phyloP scores from a whole-genome alignment of 2,797 vertebrate genomes.

The Periparus ater region DNA sequence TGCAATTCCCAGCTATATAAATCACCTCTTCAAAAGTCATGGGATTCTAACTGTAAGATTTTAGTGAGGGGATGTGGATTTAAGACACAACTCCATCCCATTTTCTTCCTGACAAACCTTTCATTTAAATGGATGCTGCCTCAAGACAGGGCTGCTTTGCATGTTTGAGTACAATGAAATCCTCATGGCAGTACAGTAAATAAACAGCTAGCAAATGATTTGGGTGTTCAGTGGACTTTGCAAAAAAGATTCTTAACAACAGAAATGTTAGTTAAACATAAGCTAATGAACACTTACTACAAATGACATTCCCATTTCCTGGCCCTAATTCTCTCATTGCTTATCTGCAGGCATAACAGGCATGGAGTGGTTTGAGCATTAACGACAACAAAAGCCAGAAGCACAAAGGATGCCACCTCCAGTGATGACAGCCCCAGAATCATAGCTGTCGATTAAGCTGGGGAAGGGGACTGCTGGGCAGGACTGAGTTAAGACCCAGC shows the following conservation, averaged over 20 bases:
- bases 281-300: slow-evolving; percentile 2
- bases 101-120: neutral
- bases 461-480: neutral
- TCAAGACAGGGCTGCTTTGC: neutral
- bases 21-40: neutral
- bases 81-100: neutral
- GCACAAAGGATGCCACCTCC: neutral
- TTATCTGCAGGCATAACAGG: neutral
- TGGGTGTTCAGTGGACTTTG: neutral
- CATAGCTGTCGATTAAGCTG: fast-evolving
- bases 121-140: neutral
- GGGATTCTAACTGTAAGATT: neutral
- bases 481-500: neutral
- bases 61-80: neutral
- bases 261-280: slow-evolving; percentile 35
- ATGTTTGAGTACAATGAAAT: neutral
- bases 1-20: neutral
- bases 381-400: neutral
- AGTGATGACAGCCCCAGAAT: neutral
- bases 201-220: neutral
- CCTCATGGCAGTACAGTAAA: neutral
- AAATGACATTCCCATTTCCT: slow-evolving; percentile 12
- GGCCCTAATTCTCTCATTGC: slow-evolving; percentile 22
- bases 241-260: neutral
- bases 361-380: neutral